Conservation (phyloP, 1,140 invertebrate species). For the Fopius arisanus region DNA sequence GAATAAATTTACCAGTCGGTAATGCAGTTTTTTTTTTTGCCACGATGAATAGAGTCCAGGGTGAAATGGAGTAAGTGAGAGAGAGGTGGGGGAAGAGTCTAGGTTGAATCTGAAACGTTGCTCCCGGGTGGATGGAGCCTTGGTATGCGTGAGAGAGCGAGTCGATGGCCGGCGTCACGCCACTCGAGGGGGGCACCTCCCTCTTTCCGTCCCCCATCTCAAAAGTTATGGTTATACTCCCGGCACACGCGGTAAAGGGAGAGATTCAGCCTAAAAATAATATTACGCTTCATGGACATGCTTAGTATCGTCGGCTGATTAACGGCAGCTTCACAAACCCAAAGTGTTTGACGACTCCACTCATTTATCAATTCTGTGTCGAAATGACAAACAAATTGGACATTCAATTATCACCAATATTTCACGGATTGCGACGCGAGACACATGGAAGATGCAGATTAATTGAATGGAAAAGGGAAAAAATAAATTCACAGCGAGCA, state of each 20-base stretch:
- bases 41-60: slow-evolving; percentile 31
- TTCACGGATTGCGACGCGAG: not conserved
- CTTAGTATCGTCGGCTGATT: slow-evolving; percentile 2
- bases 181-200: slow-evolving; percentile 39
- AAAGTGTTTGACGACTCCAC: too few relatives aligned
- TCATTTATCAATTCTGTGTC: not conserved
- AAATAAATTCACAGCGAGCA: slow-evolving; percentile 27
- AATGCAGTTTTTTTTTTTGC: slow-evolving; percentile 35
- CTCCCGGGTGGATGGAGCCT: slow-evolving; percentile 31
- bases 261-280: slow-evolving; percentile 31
- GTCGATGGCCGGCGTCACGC: slow-evolving; percentile 59
- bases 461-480: slow-evolving; percentile 4
- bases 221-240: slow-evolving; percentile 61
- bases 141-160: slow-evolving; percentile 55
- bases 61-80: slow-evolving; percentile 31
- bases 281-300: not conserved
- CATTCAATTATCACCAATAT: not conserved
- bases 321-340: too few relatives aligned
- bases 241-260: slow-evolving; percentile 38
- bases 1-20: slow-evolving; percentile 33
- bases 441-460: not conserved
- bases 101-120: not conserved
- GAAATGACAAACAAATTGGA: slow-evolving; percentile 3
- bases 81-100: slow-evolving; percentile 20
- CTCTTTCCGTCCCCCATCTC: slow-evolving; percentile 28